A percentile compares a stretch with the other conserved stretches of the same genome.
phyloP scores from a whole-genome alignment of 2,888 invertebrate species.

The Litoditis marina region DNA sequence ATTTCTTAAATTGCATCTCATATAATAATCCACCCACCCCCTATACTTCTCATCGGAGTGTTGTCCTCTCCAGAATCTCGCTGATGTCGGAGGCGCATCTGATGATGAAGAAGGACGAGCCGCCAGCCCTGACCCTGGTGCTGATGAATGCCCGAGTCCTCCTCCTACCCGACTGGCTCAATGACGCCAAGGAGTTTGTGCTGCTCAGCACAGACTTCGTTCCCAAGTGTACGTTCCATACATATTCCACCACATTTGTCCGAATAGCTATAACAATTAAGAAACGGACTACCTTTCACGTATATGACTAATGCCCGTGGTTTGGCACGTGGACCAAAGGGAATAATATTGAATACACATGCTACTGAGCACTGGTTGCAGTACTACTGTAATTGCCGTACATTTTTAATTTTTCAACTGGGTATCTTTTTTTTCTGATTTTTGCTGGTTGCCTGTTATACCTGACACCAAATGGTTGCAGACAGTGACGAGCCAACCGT shows the following conservation, averaged over 20 bases:
- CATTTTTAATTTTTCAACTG: no score
- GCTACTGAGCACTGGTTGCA: no score
- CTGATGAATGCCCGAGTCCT: constrained; percentile 54
- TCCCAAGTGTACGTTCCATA: constrained; percentile 29
- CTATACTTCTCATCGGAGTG: constrained; percentile 69
- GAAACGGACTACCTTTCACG: no score
- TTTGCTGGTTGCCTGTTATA: neutral
- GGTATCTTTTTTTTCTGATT: neutral
- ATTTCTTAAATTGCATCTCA: no score
- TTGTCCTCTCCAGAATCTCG: constrained; percentile 75
- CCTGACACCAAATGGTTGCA: constrained; percentile 3
- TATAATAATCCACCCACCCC: neutral
- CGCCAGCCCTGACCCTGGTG: constrained; percentile 54
- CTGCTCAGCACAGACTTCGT: constrained; percentile 47
- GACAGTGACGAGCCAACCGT: constrained; percentile 12
- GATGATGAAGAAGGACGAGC: constrained; percentile 52
- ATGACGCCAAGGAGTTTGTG: constrained; percentile 52
- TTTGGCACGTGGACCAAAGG: no score
- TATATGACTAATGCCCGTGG: no score
- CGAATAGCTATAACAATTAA: no score
- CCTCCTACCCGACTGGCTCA: constrained; percentile 55
- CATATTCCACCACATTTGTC: no score
- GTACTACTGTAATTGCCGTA: no score
- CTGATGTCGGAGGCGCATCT: constrained; percentile 56
- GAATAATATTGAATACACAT: no score